These are phyloP conservation scores for Aeoliscus strigatus DNA, from an alignment of 2,797 vertebrate species.

Conservation along the genomic window DNA sequence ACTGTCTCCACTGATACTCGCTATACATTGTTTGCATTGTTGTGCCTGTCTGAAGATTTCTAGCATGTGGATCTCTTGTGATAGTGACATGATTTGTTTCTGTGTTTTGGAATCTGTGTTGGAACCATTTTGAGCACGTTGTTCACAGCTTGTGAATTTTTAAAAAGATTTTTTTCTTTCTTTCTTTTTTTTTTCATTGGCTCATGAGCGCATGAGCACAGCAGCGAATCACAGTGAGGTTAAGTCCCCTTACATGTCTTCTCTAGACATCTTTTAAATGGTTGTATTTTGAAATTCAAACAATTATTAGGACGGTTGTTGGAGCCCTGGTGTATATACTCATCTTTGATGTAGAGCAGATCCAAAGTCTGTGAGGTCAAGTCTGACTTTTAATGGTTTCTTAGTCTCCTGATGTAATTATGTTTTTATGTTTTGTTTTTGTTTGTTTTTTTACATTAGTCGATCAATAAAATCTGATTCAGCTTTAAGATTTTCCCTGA, in stretches of 20 bases:
- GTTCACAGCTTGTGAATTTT: constrained; percentile 12
- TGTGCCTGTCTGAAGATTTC: constrained; percentile 26
- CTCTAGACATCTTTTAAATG: constrained; percentile 30
- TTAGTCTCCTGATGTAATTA: constrained; percentile 49
- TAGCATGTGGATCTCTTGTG: constrained; percentile 42
- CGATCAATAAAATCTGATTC: constrained; percentile 68
- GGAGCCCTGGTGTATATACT: constrained; percentile 37
- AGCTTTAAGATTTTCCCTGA: constrained; percentile 72
- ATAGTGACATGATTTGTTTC: constrained; percentile 32
- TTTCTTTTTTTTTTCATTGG: too few species aligned
- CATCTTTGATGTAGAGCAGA: constrained; percentile 33
- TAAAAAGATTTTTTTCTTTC: constrained; percentile 18
- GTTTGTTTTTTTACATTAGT: constrained; percentile 43
- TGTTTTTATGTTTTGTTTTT: constrained; percentile 45
- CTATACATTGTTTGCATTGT: constrained; percentile 43
- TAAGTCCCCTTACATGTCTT: constrained; percentile 13
- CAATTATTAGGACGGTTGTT: too few species aligned
- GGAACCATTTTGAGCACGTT: constrained; percentile 8
- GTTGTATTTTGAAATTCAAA: constrained; percentile 1
- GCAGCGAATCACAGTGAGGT: too few species aligned
- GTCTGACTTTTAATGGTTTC: constrained; percentile 41
- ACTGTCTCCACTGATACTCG: constrained; percentile 15
- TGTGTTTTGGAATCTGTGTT: constrained; percentile 39
- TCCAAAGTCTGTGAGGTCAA: constrained; percentile 33
- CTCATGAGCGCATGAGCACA: too few species aligned